Base-by-base conservation (phyloP, 2,797 vertebrate genomes). In the Falco rusticolus region DNA sequence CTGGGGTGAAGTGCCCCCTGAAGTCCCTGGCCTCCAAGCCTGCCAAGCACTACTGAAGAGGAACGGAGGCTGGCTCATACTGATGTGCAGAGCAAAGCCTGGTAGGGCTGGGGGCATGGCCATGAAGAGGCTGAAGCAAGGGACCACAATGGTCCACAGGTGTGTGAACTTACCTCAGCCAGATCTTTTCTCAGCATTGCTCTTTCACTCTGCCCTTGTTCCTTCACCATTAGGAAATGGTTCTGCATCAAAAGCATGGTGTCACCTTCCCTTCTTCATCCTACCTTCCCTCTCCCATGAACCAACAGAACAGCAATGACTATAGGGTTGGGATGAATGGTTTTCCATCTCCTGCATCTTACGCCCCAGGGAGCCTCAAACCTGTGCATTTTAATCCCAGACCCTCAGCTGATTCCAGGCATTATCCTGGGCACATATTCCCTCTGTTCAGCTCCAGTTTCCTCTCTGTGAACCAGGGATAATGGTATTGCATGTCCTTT, bases 21-120 rank as follows among this genome's bases (percentile, higher is more conserved):
- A 41, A 28, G 31, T 24, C 43, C 1, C 0, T 57, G 28, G 29
- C 25, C 29, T 17, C 9, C 25, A 41, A 13, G n/a, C 34, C 61
- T 3, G 2, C 22, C 17, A 53, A 82, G 17, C 11, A 31, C 26
- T 47, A 29, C 22, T 19, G 31, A 59, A 34, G 20, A 66, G 39
- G 39, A 81, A 41, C 0, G 0, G 16, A 70, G 22, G 22, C 43
- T 71, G 34, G 10, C 19, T 29, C 14, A 16, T 2, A 11, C 5
- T 3, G 7, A 25, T 31, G 37, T 39, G 47, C 61, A 89, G 39
- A 82, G 16, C 41, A 72, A 71, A 75, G 37, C 65, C 39, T 54
- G 16, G 7, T 16, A 66, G 39, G 26, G 8, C 0, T 65, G 13
- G 66, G 18, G 28, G 2, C 48, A 78, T 0, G 4, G 57, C 39